Conservation (phyloP, 1,140 invertebrate species). For the Lanistes nyassanus region DNA sequence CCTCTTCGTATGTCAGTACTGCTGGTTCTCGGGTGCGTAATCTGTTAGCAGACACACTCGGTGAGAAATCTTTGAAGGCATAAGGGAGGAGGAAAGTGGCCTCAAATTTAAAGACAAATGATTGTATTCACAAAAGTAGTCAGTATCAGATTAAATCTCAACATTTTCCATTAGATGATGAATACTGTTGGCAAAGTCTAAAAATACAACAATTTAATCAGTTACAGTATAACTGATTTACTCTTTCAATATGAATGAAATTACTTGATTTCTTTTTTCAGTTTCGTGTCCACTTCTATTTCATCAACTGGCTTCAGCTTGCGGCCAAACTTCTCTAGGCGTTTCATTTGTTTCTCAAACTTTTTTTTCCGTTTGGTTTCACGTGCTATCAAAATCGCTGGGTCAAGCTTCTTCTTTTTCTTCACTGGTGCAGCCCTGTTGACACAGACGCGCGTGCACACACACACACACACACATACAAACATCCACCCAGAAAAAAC, state of each 20-base stretch:
- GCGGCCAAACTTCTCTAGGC: constrained; percentile 34
- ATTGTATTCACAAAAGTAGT: not conserved
- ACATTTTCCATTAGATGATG: not conserved
- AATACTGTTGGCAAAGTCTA: too few species aligned
- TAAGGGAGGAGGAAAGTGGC: too few species aligned
- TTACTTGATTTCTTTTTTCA: constrained; percentile 13
- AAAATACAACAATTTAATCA: not conserved
- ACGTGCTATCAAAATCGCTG: constrained; percentile 15
- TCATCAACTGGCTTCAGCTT: constrained; percentile 48
- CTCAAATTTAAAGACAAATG: too few species aligned
- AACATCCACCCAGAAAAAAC: too few species aligned
- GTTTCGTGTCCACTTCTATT: constrained; percentile 24
- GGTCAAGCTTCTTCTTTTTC: constrained; percentile 45
- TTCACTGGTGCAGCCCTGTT: constrained; percentile 43
- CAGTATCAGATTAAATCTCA: not conserved
- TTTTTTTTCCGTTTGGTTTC: constrained; percentile 41
- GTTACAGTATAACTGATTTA: not conserved
- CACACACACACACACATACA: not conserved
- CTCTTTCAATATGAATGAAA: not conserved
- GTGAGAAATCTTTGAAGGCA: too few species aligned
- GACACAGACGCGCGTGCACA: too few species aligned
- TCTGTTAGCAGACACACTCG: not conserved
- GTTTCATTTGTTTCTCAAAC: constrained; percentile 41
- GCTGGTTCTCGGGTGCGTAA: constrained; percentile 1
- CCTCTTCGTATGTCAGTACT: constrained; percentile 19